Percentiles rank a stretch among this genome's conserved stretches.
phyloP scores from a whole-genome alignment of 2,797 vertebrate species.

The Agapornis canus region DNA sequence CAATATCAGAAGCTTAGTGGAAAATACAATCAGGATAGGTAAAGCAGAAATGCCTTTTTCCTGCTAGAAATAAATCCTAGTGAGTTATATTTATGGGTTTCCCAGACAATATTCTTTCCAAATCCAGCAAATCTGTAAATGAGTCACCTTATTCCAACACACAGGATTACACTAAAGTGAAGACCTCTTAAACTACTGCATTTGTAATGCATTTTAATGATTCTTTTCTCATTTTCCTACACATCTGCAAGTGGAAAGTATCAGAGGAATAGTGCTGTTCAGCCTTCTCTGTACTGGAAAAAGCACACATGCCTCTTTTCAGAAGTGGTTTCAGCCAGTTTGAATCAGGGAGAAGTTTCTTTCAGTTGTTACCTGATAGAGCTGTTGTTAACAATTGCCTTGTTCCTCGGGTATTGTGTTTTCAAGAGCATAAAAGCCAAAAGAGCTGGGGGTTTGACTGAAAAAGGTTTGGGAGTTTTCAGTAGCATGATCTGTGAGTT shows the following conservation, averaged over 20 bases:
- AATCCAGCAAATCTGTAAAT: not conserved
- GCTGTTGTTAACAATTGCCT: not conserved
- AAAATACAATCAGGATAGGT: not conserved
- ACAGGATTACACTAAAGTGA: not conserved
- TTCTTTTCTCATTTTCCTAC: not conserved
- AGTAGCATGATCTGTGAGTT: not conserved
- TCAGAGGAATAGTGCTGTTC: not conserved
- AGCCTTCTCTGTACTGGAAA: not conserved
- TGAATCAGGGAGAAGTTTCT: not conserved
- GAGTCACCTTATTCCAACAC: not conserved
- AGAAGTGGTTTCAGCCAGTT: not conserved
- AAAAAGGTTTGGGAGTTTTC: not conserved
- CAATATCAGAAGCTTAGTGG: not conserved
- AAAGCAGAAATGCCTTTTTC: not conserved
- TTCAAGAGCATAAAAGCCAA: not conserved
- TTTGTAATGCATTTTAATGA: not conserved
- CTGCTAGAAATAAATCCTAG: not conserved
- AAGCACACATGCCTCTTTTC: not conserved
- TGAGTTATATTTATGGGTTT: not conserved
- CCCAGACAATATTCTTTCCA: not conserved
- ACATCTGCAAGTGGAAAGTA: not conserved
- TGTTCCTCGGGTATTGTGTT: not conserved
- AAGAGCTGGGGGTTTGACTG: not conserved
- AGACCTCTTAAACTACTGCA: not conserved
- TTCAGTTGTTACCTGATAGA: not conserved